Percentiles rank a stretch among this genome's conserved stretches.
These are phyloP conservation scores for Pteruthius melanotis DNA, from an alignment of 2,113 vertebrate species.

Conservation along the genomic window DNA sequence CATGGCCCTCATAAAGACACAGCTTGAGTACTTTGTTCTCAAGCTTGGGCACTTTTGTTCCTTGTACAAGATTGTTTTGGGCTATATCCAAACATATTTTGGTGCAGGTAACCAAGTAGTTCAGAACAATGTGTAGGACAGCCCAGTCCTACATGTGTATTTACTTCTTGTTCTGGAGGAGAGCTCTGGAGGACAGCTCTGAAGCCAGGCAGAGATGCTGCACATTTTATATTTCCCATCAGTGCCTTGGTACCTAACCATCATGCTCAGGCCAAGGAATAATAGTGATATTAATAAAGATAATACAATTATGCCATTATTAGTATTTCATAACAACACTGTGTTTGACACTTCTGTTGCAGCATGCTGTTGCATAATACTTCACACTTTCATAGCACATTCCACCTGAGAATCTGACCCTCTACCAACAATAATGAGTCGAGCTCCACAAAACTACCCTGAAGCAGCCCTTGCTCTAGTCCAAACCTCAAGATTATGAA, in stretches of 20 bases:
- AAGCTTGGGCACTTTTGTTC: not conserved
- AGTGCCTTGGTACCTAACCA: not conserved
- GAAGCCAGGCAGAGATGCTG: not conserved
- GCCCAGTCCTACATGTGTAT: not conserved
- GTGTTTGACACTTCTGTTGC: not conserved
- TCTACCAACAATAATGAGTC: not conserved
- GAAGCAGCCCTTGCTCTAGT: not conserved
- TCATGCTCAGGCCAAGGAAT: not conserved
- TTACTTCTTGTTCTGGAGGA: no score
- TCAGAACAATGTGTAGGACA: not conserved
- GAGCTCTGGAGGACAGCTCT: no score
- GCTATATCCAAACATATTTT: not conserved
- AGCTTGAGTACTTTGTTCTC: not conserved
- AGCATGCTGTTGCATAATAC: not conserved
- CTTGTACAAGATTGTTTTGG: not conserved
- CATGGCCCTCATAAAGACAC: not conserved
- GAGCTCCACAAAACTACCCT: not conserved
- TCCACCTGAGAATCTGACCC: not conserved
- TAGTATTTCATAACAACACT: not conserved
- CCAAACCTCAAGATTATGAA: slow-evolving; percentile 5
- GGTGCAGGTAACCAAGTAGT: not conserved
- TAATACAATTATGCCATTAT: not conserved
- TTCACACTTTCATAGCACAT: not conserved
- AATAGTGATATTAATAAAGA: not conserved
- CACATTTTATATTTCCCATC: not conserved